phyloP scores from a whole-genome alignment of 1,140 invertebrate species.

The Trichonephila clavata region DNA sequence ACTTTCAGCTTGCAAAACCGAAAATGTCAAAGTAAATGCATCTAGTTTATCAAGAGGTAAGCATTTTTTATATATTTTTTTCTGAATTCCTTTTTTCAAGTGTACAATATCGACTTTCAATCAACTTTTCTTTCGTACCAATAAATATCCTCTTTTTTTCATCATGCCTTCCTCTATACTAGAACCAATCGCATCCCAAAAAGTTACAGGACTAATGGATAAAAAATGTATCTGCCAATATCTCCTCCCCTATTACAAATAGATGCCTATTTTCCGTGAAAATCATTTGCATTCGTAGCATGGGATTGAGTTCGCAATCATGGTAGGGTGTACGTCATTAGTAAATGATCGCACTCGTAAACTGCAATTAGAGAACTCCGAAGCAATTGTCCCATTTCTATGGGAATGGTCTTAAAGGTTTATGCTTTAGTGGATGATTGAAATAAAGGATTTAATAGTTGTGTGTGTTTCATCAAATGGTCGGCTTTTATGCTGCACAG shows the following conservation, averaged over 20 bases:
- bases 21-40: slow-evolving; percentile 55
- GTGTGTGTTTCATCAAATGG: not conserved
- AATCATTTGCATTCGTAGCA: not conserved
- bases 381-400: not conserved
- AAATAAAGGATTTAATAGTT: not conserved
- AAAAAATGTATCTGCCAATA: too few species aligned
- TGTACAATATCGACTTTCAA: too few species aligned
- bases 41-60: slow-evolving; percentile 66
- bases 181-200: too few species aligned
- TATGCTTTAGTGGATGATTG: not conserved
- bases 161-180: too few species aligned
- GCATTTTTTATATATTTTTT: not conserved
- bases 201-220: too few species aligned
- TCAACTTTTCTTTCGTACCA: too few species aligned
- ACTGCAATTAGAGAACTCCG: not conserved
- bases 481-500: not conserved
- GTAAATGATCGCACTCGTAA: not conserved
- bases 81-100: too few species aligned
- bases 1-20: slow-evolving; percentile 43
- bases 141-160: too few species aligned
- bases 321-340: not conserved
- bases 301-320: not conserved
- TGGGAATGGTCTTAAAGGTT: not conserved
- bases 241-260: not conserved
- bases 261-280: not conserved